Base-by-base conservation (phyloP, 2,797 vertebrate species). In the Phalanger gymnotis region DNA sequence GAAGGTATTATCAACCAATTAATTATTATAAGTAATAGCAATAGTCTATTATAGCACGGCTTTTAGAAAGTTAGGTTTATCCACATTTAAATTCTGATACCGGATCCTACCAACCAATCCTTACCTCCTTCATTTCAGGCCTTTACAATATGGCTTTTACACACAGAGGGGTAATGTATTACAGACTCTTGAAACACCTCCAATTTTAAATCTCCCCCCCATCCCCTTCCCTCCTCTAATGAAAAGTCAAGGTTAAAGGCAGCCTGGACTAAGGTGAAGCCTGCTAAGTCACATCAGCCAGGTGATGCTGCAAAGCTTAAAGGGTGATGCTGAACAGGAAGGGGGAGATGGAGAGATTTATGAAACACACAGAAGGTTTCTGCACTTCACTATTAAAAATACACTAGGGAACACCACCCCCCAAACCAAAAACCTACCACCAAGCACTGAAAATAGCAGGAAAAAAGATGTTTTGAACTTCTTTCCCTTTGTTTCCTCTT, bases 151-250 rank as follows among this genome's bases (percentile, higher is more conserved):
- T 96, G 97, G 91, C 97, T 98, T 97, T 97, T 97, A 97, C 96
- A 96, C 95, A 96, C 92, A 97, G 95, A 96, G 96, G 95, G 90
- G 73, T 97, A 97, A 97, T 97, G 92, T 90, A 95, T 96, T 93
- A 57, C 97, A 97, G 97, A 96, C 95, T 6, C 93, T 96, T 95
- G 97, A 97, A 98, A 98, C 97, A 97, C 97, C 97, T 98, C 96
- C 96, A 95, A 90, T 97, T 97, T 95, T 96, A 95, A 96, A 95
- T 90, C 92, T 61, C 94, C 58, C 73, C 73, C 55, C 5, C 91
- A 0, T 22, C 95, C 97, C 95, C 95, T 91, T 2, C 90, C 96
- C 93, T 96, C 95, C 57, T 89, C 91, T 97, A 97, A 97, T 97
- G 97, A 96, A 97, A 97, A 92, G 95, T 25, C 66, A 97, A 98